Percentiles rank a stretch among this genome's conserved stretches.
phyloP scores from a whole-genome alignment of 2,113 vertebrate species.

The Pygoscelis antarcticus region DNA sequence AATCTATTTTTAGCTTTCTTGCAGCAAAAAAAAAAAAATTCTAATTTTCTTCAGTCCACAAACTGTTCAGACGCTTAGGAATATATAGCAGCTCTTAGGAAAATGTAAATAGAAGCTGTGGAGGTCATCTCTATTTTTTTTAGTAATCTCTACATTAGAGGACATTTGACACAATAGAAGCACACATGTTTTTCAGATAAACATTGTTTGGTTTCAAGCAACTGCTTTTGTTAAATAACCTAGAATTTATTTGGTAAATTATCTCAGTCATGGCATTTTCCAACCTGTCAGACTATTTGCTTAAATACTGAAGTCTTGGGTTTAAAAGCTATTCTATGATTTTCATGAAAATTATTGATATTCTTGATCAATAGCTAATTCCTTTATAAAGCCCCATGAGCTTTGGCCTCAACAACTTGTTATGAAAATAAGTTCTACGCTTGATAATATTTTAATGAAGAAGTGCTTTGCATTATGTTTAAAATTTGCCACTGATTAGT shows the following conservation, averaged over 20 bases:
- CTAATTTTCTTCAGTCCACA: neutral
- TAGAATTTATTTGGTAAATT: neutral
- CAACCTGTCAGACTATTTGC: neutral
- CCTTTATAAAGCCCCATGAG: neutral
- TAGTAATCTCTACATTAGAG: neutral
- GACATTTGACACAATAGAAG: fast-evolving
- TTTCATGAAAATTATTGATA: neutral
- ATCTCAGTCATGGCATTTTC: neutral
- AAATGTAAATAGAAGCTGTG: neutral
- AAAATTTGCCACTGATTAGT: neutral
- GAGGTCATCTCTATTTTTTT: neutral
- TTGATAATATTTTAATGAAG: neutral
- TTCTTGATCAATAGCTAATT: neutral
- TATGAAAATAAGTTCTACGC: neutral
- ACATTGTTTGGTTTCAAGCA: neutral
- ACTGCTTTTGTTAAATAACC: neutral
- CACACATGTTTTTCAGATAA: neutral
- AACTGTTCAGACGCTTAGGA: neutral
- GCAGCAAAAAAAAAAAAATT: neutral
- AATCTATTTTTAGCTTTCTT: neutral
- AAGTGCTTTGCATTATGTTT: neutral
- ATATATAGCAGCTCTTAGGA: fast-evolving
- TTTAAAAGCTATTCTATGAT: neutral
- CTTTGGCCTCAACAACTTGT: neutral
- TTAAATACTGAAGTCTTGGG: neutral